Evolutionary conservation across 2,113 vertebrate genomes (phyloP), one percentile per base, ranked within the genome.

Genomic region (Spheniscus mendiculus): DNA sequence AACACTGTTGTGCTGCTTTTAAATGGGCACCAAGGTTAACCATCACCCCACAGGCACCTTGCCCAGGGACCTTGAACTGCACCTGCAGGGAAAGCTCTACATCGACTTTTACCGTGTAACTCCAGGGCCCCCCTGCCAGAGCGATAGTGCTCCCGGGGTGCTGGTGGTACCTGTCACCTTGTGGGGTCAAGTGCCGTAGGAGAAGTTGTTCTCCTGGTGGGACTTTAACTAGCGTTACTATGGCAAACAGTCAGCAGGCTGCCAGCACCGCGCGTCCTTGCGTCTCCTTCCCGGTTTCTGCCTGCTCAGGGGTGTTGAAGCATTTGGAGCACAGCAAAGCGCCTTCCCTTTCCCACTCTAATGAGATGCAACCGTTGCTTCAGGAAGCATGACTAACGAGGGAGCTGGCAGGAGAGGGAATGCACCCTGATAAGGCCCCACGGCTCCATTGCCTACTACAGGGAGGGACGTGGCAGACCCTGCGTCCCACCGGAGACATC

Each of bases 181-280:
- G 45, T 20, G 66, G 82, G 87, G 96, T 87, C 87, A 90, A 65
- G 38, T 73, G 58, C 85, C 61, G 25, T 3, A 47, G 32, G 5
- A 87, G 34, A 92, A 94, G 25, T 58, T 0, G 1, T 90, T 96
- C 91, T 90, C 42, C 76, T 95, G 55, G 90, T 95, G 78, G 82
- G 71, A 95, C 71, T 93, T 96, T 94, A 96, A 93, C 96, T 50
- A 73, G 89, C 27, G 89, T 93, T 94, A 34, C 85, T 49, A 14
- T 61, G 74, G 29, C 62, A 42, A 61, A 80, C 52, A 12, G 70
- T 18, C 84, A 72, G 62, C 62, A 80, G 87, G 38, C 78, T 90
- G 80, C 74, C 74, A 77, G 58, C 80, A 47, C 63, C 4, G 0
- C 2, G 0, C 0, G 74, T 50, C 74, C 85, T 91, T 73, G 29